Evolutionary conservation across 2,113 vertebrate species (phyloP).

Genomic region (Tragelaphus buxtoni): DNA sequence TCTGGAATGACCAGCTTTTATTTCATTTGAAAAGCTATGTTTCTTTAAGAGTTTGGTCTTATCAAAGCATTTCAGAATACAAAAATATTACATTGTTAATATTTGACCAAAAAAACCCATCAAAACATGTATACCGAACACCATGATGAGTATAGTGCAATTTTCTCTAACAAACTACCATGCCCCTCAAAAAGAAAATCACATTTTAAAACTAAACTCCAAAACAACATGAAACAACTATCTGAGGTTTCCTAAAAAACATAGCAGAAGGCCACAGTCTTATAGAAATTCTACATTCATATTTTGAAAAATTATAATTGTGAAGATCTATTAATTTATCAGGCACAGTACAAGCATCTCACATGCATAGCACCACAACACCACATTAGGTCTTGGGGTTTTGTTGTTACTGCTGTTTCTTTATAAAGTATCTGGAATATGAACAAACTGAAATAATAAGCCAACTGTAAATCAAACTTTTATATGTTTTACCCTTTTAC

Average conservation of each 20-base stretch:
- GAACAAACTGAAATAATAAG: not conserved
- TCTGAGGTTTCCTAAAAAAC: not conserved
- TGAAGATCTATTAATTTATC: not conserved
- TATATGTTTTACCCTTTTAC: not conserved
- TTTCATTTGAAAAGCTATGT: too few species aligned
- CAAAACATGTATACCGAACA: conserved; percentile 53
- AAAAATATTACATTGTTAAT: conserved; percentile 38
- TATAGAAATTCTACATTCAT: not conserved
- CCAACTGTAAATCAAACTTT: not conserved
- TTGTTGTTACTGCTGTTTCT: not conserved
- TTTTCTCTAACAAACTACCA: conserved; percentile 54
- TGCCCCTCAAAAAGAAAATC: conserved; percentile 35
- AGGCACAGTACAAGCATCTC: not conserved
- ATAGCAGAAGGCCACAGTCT: not conserved
- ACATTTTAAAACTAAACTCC: not conserved
- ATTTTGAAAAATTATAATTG: not conserved
- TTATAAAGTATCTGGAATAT: not conserved
- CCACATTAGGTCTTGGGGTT: not conserved
- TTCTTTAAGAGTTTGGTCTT: too few species aligned
- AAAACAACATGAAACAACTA: not conserved
- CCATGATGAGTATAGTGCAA: conserved; percentile 53
- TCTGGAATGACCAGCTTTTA: too few species aligned
- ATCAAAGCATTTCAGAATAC: not conserved
- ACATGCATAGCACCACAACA: not conserved
- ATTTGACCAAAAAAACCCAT: conserved; percentile 34